Evolutionary conservation across 2,888 invertebrate species (phyloP), one percentile per base, ranked within the genome.

Genomic region (Asteroscopus sphinx): DNA sequence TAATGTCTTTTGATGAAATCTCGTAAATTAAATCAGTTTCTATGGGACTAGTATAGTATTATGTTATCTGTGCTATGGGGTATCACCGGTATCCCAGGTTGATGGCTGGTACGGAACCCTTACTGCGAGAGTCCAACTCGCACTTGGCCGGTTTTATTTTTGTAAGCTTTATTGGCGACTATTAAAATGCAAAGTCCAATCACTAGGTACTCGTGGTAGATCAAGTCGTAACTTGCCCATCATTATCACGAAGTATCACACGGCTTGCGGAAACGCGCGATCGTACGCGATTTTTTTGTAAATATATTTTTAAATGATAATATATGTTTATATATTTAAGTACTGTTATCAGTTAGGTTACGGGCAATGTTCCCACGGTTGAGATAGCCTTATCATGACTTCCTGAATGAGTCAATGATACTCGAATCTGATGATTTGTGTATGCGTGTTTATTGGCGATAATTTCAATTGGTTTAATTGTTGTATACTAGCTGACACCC

Each of bases 301-400:
- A 15, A 39, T 41, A 17, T 41, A 17, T 51, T 47, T 55, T 61
- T 56, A 41, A 21, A 21, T 21, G 21, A 21, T n/a, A n/a, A n/a
- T n/a, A n/a, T n/a, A n/a, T 21, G 4, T 21, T 21, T 21, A 61
- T 64, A 54, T 77, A 69, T 76, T 77, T 79, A 72, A 72, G 69
- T 64, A 26, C 54, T 61, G 59, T 77, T 83, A 83, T 81, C 81
- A 60, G 15, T 59, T n/a, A 28, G 59, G 45, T 59, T 65, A 73
- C 60, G 67, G 61, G 40, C 45, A 45, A 52, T 81, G 82, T 91
- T 91, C 91, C 90, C 91, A 91, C 91, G 91, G 87, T 89, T 62
- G 51, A 73, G 83, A 82, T 86, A 83, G 62, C 61, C 54, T 69
- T 88, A 89, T 89, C 88, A 52, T 55, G 26, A 54, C 81, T 86